phyloP scores from a whole-genome alignment of 2,797 vertebrate genomes.

The Gallinago solitaria region DNA sequence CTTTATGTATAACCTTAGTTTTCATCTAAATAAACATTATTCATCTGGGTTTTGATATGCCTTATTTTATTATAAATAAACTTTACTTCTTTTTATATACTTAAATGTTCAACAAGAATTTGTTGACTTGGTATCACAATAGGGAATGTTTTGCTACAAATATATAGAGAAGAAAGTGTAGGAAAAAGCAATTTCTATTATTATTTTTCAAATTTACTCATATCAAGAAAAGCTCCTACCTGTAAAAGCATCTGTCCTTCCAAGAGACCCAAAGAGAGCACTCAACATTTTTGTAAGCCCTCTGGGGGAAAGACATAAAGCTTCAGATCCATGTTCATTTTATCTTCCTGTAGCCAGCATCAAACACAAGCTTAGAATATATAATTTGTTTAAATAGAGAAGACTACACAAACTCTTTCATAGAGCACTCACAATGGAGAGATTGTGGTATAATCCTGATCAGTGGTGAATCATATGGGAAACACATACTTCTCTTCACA shows the following conservation, averaged over 20 bases:
- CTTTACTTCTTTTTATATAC: background rate
- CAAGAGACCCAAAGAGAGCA: background rate
- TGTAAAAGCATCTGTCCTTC: background rate
- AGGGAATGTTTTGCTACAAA: background rate
- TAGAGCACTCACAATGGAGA: background rate
- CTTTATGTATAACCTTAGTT: background rate
- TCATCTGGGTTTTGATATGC: background rate
- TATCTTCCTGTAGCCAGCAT: background rate
- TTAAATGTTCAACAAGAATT: background rate
- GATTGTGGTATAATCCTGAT: background rate
- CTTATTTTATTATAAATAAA: background rate
- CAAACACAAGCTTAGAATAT: background rate
- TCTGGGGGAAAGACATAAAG: background rate
- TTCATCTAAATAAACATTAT: background rate
- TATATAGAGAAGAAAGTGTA: background rate
- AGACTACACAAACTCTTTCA: background rate
- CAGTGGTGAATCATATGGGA: background rate
- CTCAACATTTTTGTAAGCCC: background rate
- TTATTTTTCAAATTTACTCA: background rate
- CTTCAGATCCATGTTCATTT: background rate
- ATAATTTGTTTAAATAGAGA: background rate
- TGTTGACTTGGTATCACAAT: background rate
- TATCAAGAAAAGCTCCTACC: background rate
- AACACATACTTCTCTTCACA: background rate
- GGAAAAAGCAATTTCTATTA: background rate